phyloP scores from a whole-genome alignment of 2,797 vertebrate genomes.

The Tarsius wallacei region DNA sequence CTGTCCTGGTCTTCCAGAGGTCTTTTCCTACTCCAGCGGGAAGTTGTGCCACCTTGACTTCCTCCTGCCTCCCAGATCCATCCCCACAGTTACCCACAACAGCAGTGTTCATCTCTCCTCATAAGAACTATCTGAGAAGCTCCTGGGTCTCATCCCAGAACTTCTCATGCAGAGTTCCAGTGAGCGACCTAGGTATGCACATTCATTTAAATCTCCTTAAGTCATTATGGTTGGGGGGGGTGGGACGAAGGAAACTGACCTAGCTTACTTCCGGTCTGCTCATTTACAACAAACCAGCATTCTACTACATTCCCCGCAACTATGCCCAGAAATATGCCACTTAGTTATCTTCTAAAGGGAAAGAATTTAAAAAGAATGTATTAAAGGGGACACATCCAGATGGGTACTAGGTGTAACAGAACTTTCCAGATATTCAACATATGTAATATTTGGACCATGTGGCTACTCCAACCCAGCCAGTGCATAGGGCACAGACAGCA shows the following conservation, averaged over 20 bases:
- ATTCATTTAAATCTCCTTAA: neutral
- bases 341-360: neutral
- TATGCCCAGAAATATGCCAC: neutral
- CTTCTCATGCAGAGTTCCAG: too few relatives aligned
- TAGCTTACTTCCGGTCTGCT: neutral
- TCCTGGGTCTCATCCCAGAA: too few relatives aligned
- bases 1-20: neutral
- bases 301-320: too few relatives aligned
- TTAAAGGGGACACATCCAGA: neutral
- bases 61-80: neutral
- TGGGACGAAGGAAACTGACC: rapidly evolving
- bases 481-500: neutral
- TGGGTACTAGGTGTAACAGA: rapidly evolving
- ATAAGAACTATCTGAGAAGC: neutral
- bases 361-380: neutral
- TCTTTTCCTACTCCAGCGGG: neutral
- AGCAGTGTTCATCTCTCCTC: neutral
- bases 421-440: neutral
- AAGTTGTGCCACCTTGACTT: rapidly evolving
- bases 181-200: rapidly evolving
- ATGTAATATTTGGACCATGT: too few relatives aligned
- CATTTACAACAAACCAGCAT: neutral
- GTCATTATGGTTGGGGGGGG: neutral
- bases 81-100: too few relatives aligned
- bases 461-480: neutral